Percentiles rank a stretch among this genome's conserved stretches.
Evolutionary conservation across 2,113 vertebrate genomes (phyloP).

Genomic region (Lanius ludovicianus): DNA sequence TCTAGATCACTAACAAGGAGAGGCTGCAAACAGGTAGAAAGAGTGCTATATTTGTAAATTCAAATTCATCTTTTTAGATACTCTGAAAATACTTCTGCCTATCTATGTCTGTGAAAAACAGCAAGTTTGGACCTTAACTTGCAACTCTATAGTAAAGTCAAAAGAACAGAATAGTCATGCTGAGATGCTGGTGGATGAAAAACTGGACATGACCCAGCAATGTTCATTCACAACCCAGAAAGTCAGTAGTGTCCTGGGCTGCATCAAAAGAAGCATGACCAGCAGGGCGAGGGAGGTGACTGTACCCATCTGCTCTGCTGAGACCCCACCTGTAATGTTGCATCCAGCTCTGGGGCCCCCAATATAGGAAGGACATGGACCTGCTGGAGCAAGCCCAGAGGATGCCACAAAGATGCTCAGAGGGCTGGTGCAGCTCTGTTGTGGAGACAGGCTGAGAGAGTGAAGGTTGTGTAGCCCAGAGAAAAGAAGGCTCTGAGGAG

Average conservation of each 20-base stretch:
- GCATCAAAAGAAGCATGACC: neutral
- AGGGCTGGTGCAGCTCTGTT: neutral
- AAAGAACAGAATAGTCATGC: neutral
- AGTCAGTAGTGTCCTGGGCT: rapidly evolving
- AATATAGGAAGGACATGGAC: neutral
- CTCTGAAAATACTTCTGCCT: neutral
- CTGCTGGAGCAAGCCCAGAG: neutral
- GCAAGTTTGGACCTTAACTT: neutral
- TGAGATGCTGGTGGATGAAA: neutral
- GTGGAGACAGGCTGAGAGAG: neutral
- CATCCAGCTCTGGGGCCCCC: neutral
- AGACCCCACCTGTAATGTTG: neutral
- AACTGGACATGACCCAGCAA: neutral
- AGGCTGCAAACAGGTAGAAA: neutral
- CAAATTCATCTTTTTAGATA: neutral
- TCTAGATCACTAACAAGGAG: neutral
- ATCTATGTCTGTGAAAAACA: neutral
- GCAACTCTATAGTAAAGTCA: neutral
- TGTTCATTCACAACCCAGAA: neutral
- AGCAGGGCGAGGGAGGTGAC: rapidly evolving
- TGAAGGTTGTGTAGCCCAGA: neutral
- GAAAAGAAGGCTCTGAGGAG: neutral
- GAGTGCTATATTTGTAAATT: neutral
- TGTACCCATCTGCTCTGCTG: neutral
- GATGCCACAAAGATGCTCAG: neutral